A percentile compares a stretch with the other conserved stretches of the same genome.
phyloP scores from a whole-genome alignment of 1,140 invertebrate species.

The honey bee (Apis mellifera) region DNA sequence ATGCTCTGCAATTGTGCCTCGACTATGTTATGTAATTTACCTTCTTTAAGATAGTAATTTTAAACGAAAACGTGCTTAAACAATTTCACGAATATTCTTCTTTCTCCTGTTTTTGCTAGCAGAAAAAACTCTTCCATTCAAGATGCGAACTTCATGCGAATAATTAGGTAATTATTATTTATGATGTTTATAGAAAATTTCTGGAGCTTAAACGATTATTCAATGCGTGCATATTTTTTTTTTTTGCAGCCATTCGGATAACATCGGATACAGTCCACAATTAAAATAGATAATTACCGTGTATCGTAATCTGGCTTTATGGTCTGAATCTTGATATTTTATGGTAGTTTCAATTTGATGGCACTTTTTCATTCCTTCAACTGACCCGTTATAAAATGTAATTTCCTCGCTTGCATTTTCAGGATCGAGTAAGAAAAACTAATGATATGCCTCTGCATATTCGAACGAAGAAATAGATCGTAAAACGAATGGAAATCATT shows the following conservation, averaged over 20 bases:
- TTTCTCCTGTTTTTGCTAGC: not conserved
- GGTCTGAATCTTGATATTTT: slow-evolving; percentile 36
- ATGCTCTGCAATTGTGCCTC: not conserved
- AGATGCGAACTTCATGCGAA: not conserved
- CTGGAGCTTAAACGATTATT: not conserved
- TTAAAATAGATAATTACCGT: slow-evolving; percentile 51
- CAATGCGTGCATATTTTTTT: not conserved
- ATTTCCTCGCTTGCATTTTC: slow-evolving; percentile 8
- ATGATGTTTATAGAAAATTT: slow-evolving; percentile 18
- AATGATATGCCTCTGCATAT: not conserved
- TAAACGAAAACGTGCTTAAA: not conserved
- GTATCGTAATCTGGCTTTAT: slow-evolving; percentile 46
- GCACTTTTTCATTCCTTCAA: not conserved
- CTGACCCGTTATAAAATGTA: slow-evolving; percentile 43
- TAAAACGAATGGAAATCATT: not conserved
- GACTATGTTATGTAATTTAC: not conserved
- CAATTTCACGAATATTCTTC: not conserved
- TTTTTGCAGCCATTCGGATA: slow-evolving; percentile 21
- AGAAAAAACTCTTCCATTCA: not conserved
- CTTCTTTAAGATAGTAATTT: not conserved
- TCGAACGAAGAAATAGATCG: too few relatives aligned
- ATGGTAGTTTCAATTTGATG: slow-evolving; percentile 44
- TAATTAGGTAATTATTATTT: slow-evolving; percentile 18
- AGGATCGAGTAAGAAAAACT: not conserved
- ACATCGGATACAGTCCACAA: slow-evolving; percentile 17